Evolutionary conservation across 2,888 invertebrate genomes (phyloP).

Genomic region (Campoplex nolae): DNA sequence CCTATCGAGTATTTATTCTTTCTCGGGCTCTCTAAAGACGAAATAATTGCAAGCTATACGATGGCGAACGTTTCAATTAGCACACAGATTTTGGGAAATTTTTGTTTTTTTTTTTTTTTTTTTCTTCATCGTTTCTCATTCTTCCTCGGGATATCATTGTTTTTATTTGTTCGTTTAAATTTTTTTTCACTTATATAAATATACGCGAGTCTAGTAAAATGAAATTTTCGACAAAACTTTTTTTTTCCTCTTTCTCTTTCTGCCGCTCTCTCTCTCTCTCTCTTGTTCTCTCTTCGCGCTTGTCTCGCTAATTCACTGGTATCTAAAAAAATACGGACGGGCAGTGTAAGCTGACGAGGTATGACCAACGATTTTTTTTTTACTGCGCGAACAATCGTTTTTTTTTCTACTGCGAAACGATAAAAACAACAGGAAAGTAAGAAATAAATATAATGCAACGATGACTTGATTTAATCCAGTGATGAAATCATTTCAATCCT

Average conservation of each 20-base stretch:
- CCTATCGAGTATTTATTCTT: slow-evolving; percentile 14
- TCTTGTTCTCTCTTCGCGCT: slow-evolving; percentile 10
- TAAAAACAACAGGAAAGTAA: slow-evolving; percentile 37
- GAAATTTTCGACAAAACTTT: slow-evolving; percentile 28
- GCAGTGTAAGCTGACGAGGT: slow-evolving; percentile 81
- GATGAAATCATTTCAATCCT: background rate
- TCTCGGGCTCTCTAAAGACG: slow-evolving; percentile 32
- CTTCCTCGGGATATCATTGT: background rate
- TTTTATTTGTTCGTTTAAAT: background rate
- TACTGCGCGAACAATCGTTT: slow-evolving; percentile 44
- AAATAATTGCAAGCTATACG: slow-evolving; percentile 36
- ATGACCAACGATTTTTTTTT: slow-evolving; percentile 67
- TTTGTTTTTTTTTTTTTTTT: background rate
- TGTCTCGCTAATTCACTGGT: slow-evolving; percentile 61
- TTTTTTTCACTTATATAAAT: slow-evolving; percentile 25
- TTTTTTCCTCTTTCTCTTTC: background rate
- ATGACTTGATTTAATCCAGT: background rate
- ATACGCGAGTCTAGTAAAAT: slow-evolving; percentile 32
- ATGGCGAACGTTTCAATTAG: slow-evolving; percentile 28
- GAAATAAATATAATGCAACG: background rate
- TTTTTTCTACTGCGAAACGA: slow-evolving; percentile 36
- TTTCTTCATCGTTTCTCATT: background rate
- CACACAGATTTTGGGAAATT: slow-evolving; percentile 27
- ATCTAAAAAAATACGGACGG: slow-evolving; percentile 76
- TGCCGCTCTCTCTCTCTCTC: background rate